A percentile compares a stretch with the other conserved stretches of the same genome.
Conservation (phyloP, 2,888 invertebrate species). For the Andrena minutula region DNA sequence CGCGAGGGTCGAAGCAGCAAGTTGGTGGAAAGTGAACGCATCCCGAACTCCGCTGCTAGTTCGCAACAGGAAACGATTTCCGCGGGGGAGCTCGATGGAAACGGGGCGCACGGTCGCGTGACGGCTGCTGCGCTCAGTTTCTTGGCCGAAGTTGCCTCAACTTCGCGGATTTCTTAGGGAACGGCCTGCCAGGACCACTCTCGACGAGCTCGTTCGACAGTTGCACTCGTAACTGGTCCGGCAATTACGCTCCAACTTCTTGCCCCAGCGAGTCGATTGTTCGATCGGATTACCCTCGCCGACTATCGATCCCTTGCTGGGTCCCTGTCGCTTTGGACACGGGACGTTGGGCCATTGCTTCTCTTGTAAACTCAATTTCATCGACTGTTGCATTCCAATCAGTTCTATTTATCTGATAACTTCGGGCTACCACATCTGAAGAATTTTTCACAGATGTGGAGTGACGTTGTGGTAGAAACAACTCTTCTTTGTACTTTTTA, state of each 20-base stretch:
- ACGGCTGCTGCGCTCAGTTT: not conserved
- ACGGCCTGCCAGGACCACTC: not conserved
- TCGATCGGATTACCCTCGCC: not conserved
- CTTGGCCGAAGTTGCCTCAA: slow-evolving; percentile 13
- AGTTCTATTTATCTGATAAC: not conserved
- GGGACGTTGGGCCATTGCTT: not conserved
- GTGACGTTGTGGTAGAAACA: too few species aligned
- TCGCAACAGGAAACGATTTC: slow-evolving; percentile 30
- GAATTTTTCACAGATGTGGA: too few species aligned
- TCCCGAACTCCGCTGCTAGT: not conserved
- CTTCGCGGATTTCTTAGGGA: slow-evolving; percentile 33
- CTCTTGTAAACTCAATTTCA: not conserved
- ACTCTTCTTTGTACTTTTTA: too few species aligned
- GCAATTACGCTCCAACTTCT: slow-evolving; percentile 20
- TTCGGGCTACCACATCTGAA: too few species aligned
- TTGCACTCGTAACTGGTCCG: not conserved
- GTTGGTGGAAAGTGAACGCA: not conserved
- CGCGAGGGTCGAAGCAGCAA: not conserved
- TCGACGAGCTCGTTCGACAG: slow-evolving; percentile 10
- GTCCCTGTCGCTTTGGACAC: not conserved
- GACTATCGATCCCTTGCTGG: not conserved
- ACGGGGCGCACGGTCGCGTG: slow-evolving; percentile 14
- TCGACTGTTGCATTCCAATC: not conserved
- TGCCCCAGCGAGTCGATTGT: slow-evolving; percentile 7
- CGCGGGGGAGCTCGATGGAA: slow-evolving; percentile 14